A percentile compares a stretch with the other conserved stretches of the same genome.
Conservation (phyloP, 2,797 vertebrate genomes). For the Holocentrus rufus region DNA sequence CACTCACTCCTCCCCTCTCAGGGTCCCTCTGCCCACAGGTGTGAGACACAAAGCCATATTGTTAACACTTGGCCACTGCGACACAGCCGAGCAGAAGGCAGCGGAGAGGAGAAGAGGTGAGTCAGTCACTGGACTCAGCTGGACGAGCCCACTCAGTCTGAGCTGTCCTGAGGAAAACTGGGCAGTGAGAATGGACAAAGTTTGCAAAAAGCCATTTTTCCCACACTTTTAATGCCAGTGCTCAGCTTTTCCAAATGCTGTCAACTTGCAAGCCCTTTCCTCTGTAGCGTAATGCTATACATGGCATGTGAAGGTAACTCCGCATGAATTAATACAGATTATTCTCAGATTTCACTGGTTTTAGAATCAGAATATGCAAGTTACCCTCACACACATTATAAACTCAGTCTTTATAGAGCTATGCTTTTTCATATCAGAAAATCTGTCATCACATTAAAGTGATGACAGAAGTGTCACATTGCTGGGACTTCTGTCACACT, state of each 20-base stretch:
- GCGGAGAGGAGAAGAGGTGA: constrained; percentile 42
- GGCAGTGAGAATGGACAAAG: constrained; percentile 36
- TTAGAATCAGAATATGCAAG: background rate
- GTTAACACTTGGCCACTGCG: constrained; percentile 61
- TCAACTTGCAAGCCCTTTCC: constrained; percentile 25
- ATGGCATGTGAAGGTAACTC: constrained; percentile 32
- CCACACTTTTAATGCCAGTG: background rate
- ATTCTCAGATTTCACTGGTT: background rate
- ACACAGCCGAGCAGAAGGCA: constrained; percentile 39
- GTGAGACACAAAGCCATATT: constrained; percentile 72
- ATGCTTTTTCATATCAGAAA: background rate
- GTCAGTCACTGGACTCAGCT: constrained; percentile 60
- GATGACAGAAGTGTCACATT: too few species aligned
- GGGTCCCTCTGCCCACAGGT: constrained; percentile 66
- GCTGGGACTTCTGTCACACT: background rate
- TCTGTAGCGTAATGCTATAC: background rate
- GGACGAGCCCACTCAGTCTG: constrained; percentile 45
- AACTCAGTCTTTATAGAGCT: background rate
- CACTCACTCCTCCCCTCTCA: constrained; percentile 53
- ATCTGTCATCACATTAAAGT: too few species aligned
- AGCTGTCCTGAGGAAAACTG: constrained; percentile 29
- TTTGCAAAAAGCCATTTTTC: constrained; percentile 49
- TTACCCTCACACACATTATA: background rate
- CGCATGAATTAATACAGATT: background rate
- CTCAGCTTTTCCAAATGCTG: constrained; percentile 58